Conservation (phyloP, 2,797 vertebrate species). For the Vespertilio murinus region DNA sequence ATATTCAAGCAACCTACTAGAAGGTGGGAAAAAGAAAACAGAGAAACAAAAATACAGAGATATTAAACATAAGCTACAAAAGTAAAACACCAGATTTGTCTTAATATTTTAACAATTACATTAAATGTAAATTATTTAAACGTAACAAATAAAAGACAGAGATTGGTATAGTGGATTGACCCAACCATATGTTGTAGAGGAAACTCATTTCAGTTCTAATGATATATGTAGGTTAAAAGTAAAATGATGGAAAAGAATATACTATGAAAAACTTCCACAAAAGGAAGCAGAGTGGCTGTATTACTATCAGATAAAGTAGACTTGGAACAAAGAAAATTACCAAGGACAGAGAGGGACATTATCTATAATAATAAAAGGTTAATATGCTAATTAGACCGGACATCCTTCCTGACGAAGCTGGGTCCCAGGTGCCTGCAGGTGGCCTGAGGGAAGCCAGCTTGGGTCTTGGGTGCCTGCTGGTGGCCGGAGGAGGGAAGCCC, state of each 20-base stretch:
- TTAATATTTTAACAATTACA: neutral
- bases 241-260: conserved; percentile 3
- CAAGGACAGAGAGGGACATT: neutral
- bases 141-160: neutral
- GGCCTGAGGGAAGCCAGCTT: too few species aligned
- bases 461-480: too few species aligned
- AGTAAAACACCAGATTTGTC: neutral
- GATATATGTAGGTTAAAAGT: neutral
- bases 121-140: neutral
- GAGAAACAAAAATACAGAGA: conserved; percentile 3
- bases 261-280: neutral
- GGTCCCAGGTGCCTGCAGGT: too few species aligned
- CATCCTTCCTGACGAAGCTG: too few species aligned
- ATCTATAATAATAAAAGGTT: neutral
- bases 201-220: conserved; percentile 6
- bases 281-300: neutral
- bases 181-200: neutral
- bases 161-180: neutral
- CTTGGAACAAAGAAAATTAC: conserved; percentile 26
- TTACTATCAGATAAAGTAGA: neutral
- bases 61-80: neutral
- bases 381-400: neutral
- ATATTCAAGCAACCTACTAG: neutral
- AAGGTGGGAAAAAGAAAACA: neutral
- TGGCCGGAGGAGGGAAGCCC: too few species aligned